A percentile compares a stretch with the other conserved stretches of the same genome.
Conservation (phyloP, 2,113 vertebrate species). For the Triplophysa siluroides region DNA sequence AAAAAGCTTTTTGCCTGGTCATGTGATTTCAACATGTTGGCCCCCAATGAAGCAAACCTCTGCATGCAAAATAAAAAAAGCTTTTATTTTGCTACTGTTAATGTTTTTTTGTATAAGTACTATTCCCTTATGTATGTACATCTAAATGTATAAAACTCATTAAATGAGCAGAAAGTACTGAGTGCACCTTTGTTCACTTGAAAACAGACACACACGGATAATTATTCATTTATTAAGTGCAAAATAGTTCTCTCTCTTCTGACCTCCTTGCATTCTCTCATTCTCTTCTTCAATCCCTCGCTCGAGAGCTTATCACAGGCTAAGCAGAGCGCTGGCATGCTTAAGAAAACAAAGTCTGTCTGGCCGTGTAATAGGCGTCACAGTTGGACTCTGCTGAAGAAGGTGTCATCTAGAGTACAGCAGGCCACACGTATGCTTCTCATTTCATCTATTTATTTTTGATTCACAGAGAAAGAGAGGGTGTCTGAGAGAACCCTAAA, state of each 20-base stretch:
- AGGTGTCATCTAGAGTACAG: constrained; percentile 51
- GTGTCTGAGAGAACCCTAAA: not conserved
- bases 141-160: too few species aligned
- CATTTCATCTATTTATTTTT: constrained; percentile 56
- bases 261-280: not conserved
- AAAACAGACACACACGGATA: not conserved
- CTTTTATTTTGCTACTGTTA: too few species aligned
- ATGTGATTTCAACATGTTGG: too few species aligned
- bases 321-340: constrained; percentile 1
- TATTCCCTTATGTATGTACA: too few species aligned
- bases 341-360: constrained; percentile 48
- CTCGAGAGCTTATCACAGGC: constrained; percentile 36
- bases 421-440: constrained; percentile 46
- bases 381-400: constrained; percentile 38
- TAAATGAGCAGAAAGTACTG: too few species aligned
- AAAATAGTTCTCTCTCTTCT: not conserved
- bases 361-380: constrained; percentile 32
- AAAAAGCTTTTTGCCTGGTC: too few species aligned
- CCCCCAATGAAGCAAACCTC: too few species aligned
- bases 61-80: too few species aligned
- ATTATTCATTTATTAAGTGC: not conserved
- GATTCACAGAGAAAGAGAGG: constrained; percentile 21
- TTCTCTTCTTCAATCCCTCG: constrained; percentile 14
- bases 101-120: too few species aligned
- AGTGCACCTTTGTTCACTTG: too few species aligned